Evolutionary conservation across 1,140 invertebrate species (phyloP), one percentile per base, ranked within the genome.

Genomic region (Paraescarpia echinospica): DNA sequence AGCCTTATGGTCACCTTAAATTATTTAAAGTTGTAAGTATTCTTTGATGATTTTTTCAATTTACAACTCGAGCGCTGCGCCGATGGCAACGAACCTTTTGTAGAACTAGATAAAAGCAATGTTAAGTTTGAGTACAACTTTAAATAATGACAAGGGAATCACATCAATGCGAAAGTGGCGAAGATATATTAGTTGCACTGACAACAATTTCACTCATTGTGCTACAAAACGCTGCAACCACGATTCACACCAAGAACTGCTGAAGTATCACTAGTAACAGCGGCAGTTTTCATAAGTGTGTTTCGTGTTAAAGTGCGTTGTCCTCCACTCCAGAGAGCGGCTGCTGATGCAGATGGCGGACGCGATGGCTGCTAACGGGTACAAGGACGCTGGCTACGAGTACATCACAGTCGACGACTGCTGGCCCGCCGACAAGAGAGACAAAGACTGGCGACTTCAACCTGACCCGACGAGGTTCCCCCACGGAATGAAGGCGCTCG

Each of bases 331-430:
- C 96, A 99, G 99, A 96, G 99, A 99, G 96, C 97, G 97, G 89
- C 96, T 99, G 2, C 99, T 99, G 96, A 97, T 97, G 94, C 98
- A 98, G 92, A 99, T 99, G 98, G 97, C 98, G 33, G 98, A 99
- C 95, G 97, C 98, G 93, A 96, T 99, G 92, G 98, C 98, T 1
- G 96, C 97, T 22, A 98, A 99, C 95, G 99, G 99, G 8, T 99
- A 98, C 95, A 98, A 97, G 34, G 97, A 97, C 35, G 97, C 97
- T 9, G 99, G 99, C 34, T 99, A 99, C 96, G 97, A 99, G 95
- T 98, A 98, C 95, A 97, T 99, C 92, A 99, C 98, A 95, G 97
- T 99, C 92, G 99, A 99, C 93, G 99, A 99, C 96, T 99, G 99
- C 96, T 99, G 98, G 98, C 96, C 98, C 92, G 98, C 98, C 93